These are phyloP conservation scores for Sterna hirundo DNA, from an alignment of 2,113 vertebrate species.

Conservation along the genomic window DNA sequence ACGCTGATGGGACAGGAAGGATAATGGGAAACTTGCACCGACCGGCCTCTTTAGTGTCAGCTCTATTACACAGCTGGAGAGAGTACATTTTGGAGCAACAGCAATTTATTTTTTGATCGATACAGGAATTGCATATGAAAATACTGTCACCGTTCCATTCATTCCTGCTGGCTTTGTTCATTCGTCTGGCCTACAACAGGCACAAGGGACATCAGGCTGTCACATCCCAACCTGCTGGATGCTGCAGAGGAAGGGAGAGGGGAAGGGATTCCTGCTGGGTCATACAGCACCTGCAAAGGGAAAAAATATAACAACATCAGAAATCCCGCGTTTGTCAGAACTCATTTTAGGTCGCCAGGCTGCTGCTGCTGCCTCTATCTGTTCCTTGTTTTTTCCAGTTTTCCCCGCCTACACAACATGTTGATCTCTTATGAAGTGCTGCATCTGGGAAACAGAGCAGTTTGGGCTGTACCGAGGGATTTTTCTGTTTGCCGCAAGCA, in stretches of 20 bases:
- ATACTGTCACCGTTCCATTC: fast-evolving
- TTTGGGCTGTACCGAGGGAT: background rate
- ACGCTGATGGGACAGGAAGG: background rate
- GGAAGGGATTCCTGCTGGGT: background rate
- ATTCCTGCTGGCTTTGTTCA: background rate
- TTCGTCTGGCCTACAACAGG: background rate
- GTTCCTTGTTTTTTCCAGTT: background rate
- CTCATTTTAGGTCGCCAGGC: background rate
- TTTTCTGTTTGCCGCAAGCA: background rate
- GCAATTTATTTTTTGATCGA: background rate
- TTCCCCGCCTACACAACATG: background rate
- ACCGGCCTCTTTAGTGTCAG: background rate
- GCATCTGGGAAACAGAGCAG: background rate
- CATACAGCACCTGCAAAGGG: background rate
- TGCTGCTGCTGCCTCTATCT: background rate
- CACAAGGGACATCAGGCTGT: background rate
- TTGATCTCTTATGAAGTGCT: background rate
- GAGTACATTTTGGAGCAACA: background rate
- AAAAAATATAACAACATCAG: background rate
- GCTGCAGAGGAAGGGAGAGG: background rate
- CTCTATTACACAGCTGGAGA: background rate
- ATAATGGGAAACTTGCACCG: background rate
- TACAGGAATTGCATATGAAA: background rate
- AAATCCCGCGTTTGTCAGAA: background rate
- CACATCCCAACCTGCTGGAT: background rate